Evolutionary conservation across 2,888 invertebrate genomes (phyloP), one percentile per base, ranked within the genome.

Genomic region (Mesopsocus fuscifrons): DNA sequence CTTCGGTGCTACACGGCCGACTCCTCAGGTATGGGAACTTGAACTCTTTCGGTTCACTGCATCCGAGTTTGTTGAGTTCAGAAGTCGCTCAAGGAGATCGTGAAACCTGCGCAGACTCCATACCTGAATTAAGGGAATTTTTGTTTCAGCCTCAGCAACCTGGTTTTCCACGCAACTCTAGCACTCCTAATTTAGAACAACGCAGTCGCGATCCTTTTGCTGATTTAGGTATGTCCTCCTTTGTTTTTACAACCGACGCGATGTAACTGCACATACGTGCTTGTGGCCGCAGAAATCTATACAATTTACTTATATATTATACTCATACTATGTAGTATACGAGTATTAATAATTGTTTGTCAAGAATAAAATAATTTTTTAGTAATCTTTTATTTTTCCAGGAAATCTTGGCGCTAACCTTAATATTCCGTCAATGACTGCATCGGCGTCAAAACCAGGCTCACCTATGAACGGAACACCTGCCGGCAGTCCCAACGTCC

Each of bases 201-300:
- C 68, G 50, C 49, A 65, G 47, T 55, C 65, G 48, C 49, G 83
- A 84, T 59, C 79, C 83, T 3, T 83, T 84, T 57, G 74, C 78
- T 2, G 81, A 80, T 54, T 65, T 84, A 21, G 75, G 72, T 56
- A 53, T 56, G 41, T 52, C 59, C 9, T 43, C 3, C 13, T 41
- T 33, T 45, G 9, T 2, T 11, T 3, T 34, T 44, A 6, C 6
- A n/a, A 30, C 20, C 30, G 1, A 34, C 9, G 21, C 38, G 15
- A 15, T n/a, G n/a, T n/a, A n/a, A n/a, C n/a, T n/a, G n/a, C n/a
- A n/a, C n/a, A n/a, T n/a, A n/a, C n/a, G n/a, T n/a, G n/a, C n/a
- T n/a, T n/a, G n/a, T n/a, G n/a, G n/a, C n/a, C n/a, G n/a, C n/a
- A n/a, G n/a, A n/a, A n/a, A n/a, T n/a, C n/a, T n/a, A n/a, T n/a